Percentiles rank a stretch among this genome's conserved stretches.
These are phyloP conservation scores for Aegithalos caudatus DNA, from an alignment of 2,113 vertebrate genomes.

Conservation along the genomic window DNA sequence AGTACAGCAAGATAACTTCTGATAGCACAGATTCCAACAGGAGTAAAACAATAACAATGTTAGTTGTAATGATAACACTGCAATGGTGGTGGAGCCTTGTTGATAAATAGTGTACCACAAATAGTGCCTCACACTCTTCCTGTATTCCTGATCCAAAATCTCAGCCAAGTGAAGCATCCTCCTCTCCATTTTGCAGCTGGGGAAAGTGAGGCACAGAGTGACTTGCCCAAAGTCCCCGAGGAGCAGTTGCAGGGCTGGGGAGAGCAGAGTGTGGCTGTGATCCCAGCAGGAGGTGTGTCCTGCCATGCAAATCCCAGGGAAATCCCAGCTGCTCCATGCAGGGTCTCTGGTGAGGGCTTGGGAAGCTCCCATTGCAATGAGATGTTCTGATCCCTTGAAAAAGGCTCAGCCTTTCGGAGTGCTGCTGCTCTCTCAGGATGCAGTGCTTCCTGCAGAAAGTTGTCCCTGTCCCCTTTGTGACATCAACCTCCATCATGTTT, in stretches of 20 bases:
- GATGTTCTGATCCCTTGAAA: not conserved
- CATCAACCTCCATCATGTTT: accelerated
- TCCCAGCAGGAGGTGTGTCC: not conserved
- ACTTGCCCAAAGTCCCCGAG: not conserved
- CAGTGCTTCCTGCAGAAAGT: not conserved
- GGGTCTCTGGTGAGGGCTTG: not conserved
- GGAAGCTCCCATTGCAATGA: not conserved
- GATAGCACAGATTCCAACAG: not conserved
- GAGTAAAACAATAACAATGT: not conserved
- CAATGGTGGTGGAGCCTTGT: not conserved
- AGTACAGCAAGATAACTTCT: not conserved
- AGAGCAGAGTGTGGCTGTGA: accelerated
- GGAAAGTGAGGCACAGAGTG: not conserved
- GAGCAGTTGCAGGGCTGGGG: not conserved
- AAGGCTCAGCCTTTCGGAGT: not conserved
- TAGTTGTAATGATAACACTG: not conserved
- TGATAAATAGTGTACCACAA: not conserved
- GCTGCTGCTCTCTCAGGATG: not conserved
- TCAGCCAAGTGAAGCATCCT: not conserved
- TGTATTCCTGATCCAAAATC: not conserved
- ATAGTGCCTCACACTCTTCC: too few species aligned
- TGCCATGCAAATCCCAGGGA: accelerated
- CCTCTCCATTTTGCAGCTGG: not conserved
- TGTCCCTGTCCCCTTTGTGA: accelerated
- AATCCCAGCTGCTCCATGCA: not conserved